Evolutionary conservation across 2,888 invertebrate species (phyloP).

Genomic region (Phengaris alcon): DNA sequence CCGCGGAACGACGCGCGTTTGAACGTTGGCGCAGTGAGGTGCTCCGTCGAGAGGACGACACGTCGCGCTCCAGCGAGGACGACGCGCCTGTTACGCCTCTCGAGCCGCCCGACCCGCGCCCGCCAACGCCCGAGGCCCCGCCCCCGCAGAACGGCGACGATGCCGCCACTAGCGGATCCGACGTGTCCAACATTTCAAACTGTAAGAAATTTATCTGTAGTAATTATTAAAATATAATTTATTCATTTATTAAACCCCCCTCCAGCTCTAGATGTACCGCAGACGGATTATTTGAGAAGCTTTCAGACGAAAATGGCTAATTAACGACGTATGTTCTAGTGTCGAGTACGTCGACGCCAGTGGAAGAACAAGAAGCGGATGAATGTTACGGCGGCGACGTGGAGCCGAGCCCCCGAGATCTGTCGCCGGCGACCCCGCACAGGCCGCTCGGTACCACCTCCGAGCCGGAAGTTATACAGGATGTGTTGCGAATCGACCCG

Average conservation of each 20-base stretch:
- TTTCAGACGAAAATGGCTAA: background rate
- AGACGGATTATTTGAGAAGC: too few relatives aligned
- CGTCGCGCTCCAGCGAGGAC: slow-evolving; percentile 54
- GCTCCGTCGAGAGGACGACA: slow-evolving; percentile 50
- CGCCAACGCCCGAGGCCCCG: slow-evolving; percentile 46
- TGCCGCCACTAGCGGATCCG: slow-evolving; percentile 28
- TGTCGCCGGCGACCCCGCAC: slow-evolving; percentile 32
- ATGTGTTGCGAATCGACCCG: slow-evolving; percentile 32
- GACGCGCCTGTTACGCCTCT: slow-evolving; percentile 39
- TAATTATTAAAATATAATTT: too few relatives aligned
- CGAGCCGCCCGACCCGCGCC: slow-evolving; percentile 31
- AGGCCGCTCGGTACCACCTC: background rate
- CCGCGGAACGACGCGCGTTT: slow-evolving; percentile 60
- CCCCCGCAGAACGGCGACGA: slow-evolving; percentile 43
- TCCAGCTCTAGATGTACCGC: too few relatives aligned
- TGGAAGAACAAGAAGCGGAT: slow-evolving; percentile 33
- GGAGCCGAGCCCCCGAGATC: slow-evolving; percentile 38
- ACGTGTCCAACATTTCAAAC: slow-evolving; percentile 22
- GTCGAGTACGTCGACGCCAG: slow-evolving; percentile 25
- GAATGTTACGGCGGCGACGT: slow-evolving; percentile 44
- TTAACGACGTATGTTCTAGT: background rate
- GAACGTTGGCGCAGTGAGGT: slow-evolving; percentile 63
- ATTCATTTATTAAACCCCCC: too few relatives aligned
- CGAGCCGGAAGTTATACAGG: background rate
- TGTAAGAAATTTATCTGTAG: background rate